Evolutionary conservation across 1,140 invertebrate genomes (phyloP).

Genomic region (Trachymyrmex cornetzi): DNA sequence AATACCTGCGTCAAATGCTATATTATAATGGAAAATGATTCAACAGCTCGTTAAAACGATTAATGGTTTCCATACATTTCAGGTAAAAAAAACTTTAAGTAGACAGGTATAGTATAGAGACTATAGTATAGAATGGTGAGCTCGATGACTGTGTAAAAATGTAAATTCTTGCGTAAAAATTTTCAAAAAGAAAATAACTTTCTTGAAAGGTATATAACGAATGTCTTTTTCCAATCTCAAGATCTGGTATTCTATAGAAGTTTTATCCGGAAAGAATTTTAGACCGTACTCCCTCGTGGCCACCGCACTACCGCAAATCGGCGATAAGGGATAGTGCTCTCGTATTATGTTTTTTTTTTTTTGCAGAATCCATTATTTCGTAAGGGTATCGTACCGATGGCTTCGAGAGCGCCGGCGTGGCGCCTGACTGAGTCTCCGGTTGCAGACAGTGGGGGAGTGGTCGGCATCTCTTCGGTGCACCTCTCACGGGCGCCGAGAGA

Average conservation of each 20-base stretch:
- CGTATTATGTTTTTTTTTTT: neutral
- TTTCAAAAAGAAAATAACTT: neutral
- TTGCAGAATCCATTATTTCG: conserved; percentile 4
- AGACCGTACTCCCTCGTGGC: too few species aligned
- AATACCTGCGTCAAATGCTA: neutral
- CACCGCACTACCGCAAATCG: too few species aligned
- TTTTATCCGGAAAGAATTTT: neutral
- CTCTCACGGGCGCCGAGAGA: conserved; percentile 32
- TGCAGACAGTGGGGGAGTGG: conserved; percentile 61
- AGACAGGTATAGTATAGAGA: neutral
- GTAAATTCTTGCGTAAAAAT: neutral
- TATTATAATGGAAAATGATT: neutral
- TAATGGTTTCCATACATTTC: neutral
- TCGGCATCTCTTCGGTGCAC: conserved; percentile 53
- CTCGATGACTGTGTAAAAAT: neutral
- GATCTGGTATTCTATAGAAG: neutral
- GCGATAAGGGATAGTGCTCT: neutral
- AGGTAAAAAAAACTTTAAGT: neutral
- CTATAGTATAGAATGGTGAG: too few species aligned
- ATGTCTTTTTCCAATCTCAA: neutral
- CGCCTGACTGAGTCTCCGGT: neutral
- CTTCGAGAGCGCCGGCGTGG: conserved; percentile 12
- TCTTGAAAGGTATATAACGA: neutral
- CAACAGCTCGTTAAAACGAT: neutral
- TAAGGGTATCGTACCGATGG: conserved; percentile 7